Base-by-base conservation (phyloP, 2,888 invertebrate species). In the Opisthograptis luteolata region DNA sequence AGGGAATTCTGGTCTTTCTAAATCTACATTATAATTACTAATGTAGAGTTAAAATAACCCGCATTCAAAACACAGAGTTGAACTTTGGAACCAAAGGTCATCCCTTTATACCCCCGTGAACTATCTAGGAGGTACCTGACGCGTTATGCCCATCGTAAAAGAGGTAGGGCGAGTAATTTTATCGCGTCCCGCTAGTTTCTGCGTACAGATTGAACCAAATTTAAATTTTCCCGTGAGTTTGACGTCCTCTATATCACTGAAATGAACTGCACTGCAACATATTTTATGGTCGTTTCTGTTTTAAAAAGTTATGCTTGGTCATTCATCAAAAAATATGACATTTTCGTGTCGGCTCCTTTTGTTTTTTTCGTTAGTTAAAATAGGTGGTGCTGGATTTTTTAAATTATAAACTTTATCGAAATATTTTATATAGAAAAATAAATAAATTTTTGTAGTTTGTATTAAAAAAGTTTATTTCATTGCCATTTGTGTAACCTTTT, bases 141-240 rank as follows among this genome's bases (percentile, higher is more conserved):
- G 31, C 52, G 52, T 58, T 58, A 62, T 55, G 51, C n/a, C 62
- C 50, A 53, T 60, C 58, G 55, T 58, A 58, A 62, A 62, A 58
- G 61, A 59, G 57, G 62, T 41, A 49, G 51, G 56, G 49, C 53
- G 44, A 49, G 59, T 62, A 62, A 62, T 60, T 60, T 62, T 62
- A 62, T 60, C 55, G 42, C 54, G 46, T 27, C 34, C 44, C 50
- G 50, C 56, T 60, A 62, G 54, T 60, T 58, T 42, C 51, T 44
- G 44, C 25, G 30, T 30, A 51, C 56, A 62, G 57, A 62, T 62
- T 62, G 58, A 58, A 55, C 58, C 36, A 50, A 58, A 61, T 61
- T 61, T 56, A 61, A 61, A 61, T 61, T 58, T 56, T 50, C 49
- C 47, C 35, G 31, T 54, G 51, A 25, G 9, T 19, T n/a, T 4